phyloP scores from a whole-genome alignment of 1,140 invertebrate genomes.

The Drosophila murphyi region DNA sequence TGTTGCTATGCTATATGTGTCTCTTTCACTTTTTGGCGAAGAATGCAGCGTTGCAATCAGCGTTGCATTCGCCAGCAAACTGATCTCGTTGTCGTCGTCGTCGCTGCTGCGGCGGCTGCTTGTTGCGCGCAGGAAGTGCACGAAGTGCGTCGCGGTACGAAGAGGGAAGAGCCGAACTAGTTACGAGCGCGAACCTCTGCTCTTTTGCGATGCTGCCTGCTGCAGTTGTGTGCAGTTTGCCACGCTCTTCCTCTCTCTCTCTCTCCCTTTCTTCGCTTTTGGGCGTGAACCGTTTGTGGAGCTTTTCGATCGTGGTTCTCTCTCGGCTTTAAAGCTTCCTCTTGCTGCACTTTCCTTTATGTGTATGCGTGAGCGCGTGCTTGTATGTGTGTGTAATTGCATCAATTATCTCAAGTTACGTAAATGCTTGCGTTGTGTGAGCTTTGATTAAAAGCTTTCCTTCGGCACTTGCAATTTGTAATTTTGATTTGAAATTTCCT shows the following conservation, averaged over 20 bases:
- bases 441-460: conserved; percentile 49
- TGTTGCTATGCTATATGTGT: neutral
- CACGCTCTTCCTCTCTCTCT: conserved; percentile 30
- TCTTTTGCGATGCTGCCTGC: conserved; percentile 47
- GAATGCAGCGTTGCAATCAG: conserved; percentile 79
- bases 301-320: conserved; percentile 53
- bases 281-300: conserved; percentile 61
- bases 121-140: conserved; percentile 72
- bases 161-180: conserved; percentile 60
- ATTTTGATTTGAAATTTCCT: conserved; percentile 71
- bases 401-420: conserved; percentile 58
- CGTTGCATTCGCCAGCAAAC: conserved; percentile 76
- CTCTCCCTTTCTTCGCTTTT: conserved; percentile 25
- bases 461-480: conserved; percentile 54
- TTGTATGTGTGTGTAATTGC: conserved; percentile 34
- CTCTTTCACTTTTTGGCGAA: conserved; percentile 64
- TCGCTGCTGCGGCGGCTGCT: conserved; percentile 45
- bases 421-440: conserved; percentile 46
- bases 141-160: conserved; percentile 51
- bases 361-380: conserved; percentile 3
- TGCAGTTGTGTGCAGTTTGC: conserved; percentile 48
- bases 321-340: conserved; percentile 39
- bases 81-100: conserved; percentile 56
- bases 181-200: conserved; percentile 52
- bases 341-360: conserved; percentile 38